Conservation (phyloP, 1,140 invertebrate genomes). For the Pomacea maculata region DNA sequence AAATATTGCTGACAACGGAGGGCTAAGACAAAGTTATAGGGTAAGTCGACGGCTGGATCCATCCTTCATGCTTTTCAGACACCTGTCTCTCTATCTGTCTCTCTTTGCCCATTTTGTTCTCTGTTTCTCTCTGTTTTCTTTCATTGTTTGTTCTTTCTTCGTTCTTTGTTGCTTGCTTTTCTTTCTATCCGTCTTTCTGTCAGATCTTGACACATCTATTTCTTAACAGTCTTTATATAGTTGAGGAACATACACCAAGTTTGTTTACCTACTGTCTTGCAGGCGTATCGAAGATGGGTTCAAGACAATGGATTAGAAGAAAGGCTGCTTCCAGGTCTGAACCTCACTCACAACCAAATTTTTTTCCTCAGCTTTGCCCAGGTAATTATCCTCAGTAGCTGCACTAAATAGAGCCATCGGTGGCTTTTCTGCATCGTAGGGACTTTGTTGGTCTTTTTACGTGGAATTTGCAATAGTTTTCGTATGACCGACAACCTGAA, state of each 20-base stretch:
- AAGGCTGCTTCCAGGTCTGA: constrained; percentile 47
- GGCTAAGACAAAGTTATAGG: constrained; percentile 72
- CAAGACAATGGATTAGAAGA: constrained; percentile 52
- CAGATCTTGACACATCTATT: background rate
- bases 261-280: background rate
- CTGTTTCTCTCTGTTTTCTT: background rate
- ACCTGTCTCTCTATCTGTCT: background rate
- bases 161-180: background rate
- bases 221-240: background rate
- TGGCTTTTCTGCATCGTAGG: too few species aligned
- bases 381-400: constrained; percentile 32
- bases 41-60: constrained; percentile 49
- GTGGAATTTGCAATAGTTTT: too few species aligned
- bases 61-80: background rate
- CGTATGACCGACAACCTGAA: too few species aligned
- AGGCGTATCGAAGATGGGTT: constrained; percentile 56
- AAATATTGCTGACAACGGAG: constrained; percentile 77
- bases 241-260: background rate
- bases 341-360: constrained; percentile 80
- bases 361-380: constrained; percentile 73
- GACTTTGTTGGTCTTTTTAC: too few species aligned
- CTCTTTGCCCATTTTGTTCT: background rate
- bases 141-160: background rate
- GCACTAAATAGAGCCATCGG: too few species aligned
- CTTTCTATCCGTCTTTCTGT: background rate